phyloP scores from a whole-genome alignment of 2,113 vertebrate species.

The Monopterus albus region DNA sequence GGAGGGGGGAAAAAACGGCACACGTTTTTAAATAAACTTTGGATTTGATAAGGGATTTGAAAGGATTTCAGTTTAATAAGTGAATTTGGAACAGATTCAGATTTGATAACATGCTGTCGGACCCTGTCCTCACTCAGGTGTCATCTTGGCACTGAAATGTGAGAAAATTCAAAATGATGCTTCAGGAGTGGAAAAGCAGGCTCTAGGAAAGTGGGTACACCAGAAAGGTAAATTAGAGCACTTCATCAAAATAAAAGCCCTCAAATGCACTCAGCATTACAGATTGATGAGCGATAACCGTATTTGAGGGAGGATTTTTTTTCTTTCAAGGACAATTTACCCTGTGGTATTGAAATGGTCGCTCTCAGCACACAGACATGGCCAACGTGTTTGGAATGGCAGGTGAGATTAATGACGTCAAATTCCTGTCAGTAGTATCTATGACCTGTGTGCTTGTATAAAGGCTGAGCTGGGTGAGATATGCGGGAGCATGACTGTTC shows the following conservation, averaged over 20 bases:
- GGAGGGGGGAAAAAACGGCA: too few relatives aligned
- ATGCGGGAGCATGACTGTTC: constrained; percentile 52
- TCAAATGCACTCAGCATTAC: constrained; percentile 8
- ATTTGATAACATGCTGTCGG: too few relatives aligned
- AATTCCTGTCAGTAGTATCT: not conserved
- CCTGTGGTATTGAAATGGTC: constrained; percentile 13
- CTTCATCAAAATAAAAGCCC: constrained; percentile 10
- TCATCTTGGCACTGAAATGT: too few relatives aligned
- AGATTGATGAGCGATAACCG: constrained; percentile 36
- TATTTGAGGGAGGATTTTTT: constrained; percentile 14
- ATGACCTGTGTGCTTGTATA: constrained; percentile 16
- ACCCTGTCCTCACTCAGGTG: too few relatives aligned
- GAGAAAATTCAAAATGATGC: not conserved
- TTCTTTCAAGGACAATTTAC: constrained; percentile 42
- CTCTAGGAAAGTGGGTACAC: not conserved
- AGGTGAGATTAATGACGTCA: constrained; percentile 50
- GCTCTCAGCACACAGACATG: constrained; percentile 16
- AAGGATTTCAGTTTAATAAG: too few relatives aligned
- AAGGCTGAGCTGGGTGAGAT: constrained; percentile 42
- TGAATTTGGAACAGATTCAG: too few relatives aligned
- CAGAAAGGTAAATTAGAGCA: constrained; percentile 9
- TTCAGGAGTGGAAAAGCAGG: not conserved
- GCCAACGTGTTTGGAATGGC: constrained; percentile 10
- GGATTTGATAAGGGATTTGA: too few relatives aligned
- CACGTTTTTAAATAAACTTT: too few relatives aligned